Evolutionary conservation across 2,888 invertebrate genomes (phyloP).

Genomic region (Hecatera dysodea): DNA sequence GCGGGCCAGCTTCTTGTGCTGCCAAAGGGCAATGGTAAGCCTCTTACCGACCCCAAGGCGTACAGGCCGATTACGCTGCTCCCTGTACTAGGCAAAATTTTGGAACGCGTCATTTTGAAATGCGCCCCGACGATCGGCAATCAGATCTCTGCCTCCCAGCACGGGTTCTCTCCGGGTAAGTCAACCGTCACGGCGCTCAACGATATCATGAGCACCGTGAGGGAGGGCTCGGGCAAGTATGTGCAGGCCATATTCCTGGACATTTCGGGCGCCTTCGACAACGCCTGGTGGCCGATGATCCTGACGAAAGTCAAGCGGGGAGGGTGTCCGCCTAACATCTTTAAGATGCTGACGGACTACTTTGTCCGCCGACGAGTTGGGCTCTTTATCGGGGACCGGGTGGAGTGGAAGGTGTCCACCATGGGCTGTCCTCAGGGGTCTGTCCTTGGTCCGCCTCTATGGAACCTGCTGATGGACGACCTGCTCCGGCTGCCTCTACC

Average conservation of each 20-base stretch:
- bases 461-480: conserved; percentile 27
- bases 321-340: conserved; percentile 65
- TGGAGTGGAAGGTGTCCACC: conserved; percentile 47
- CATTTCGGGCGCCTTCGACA: conserved; percentile 62
- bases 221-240: conserved; percentile 42
- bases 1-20: background rate
- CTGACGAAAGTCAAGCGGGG: conserved; percentile 61
- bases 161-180: conserved; percentile 66
- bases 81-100: no score
- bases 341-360: conserved; percentile 60
- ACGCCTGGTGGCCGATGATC: conserved; percentile 71
- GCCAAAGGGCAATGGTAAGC: background rate
- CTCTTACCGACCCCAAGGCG: background rate
- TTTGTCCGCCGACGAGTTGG: conserved; percentile 56
- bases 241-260: conserved; percentile 65
- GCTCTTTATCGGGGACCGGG: conserved; percentile 46
- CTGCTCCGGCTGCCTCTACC: no score
- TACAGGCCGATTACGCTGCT: no score
- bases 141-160: conserved; percentile 64
- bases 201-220: background rate
- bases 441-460: conserved; percentile 54
- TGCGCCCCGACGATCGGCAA: conserved; percentile 36
- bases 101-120: conserved; percentile 36
- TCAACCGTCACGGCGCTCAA: conserved; percentile 59
- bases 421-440: conserved; percentile 63